Conservation (phyloP, 2,797 vertebrate genomes). For the Prionace glauca region DNA sequence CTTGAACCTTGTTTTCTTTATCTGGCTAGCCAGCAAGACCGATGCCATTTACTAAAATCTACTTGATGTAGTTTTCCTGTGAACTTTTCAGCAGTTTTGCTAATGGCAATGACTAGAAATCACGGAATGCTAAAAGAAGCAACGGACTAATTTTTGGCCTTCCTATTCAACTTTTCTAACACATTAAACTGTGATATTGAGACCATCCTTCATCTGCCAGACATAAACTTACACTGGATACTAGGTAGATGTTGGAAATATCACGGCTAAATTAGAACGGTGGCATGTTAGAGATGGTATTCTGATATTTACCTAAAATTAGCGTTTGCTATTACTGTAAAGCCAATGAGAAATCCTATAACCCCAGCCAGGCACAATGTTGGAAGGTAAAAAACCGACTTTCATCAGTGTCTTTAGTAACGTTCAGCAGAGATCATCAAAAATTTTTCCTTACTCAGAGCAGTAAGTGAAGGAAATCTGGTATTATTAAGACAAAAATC, state of each 20-base stretch:
- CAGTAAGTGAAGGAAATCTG: background rate
- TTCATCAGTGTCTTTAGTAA: background rate
- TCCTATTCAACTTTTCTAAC: background rate
- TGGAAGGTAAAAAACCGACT: background rate
- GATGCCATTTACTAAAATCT: background rate
- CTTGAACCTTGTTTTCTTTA: background rate
- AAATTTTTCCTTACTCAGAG: background rate
- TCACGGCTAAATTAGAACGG: background rate
- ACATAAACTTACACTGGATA: background rate
- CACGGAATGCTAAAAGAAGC: background rate
- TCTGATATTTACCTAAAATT: background rate
- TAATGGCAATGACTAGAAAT: background rate
- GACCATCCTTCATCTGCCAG: background rate
- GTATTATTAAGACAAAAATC: background rate
- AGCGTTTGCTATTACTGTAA: background rate
- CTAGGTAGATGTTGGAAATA: background rate
- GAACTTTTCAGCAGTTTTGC: background rate
- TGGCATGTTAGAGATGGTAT: background rate
- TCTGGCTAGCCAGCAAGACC: background rate
- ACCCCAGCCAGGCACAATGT: background rate
- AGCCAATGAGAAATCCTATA: background rate
- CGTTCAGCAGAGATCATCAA: background rate
- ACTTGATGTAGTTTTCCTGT: background rate
- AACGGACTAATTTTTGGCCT: background rate
- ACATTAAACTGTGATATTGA: background rate